Conservation (phyloP, 2,888 invertebrate species). For the Argyresthia albistria region DNA sequence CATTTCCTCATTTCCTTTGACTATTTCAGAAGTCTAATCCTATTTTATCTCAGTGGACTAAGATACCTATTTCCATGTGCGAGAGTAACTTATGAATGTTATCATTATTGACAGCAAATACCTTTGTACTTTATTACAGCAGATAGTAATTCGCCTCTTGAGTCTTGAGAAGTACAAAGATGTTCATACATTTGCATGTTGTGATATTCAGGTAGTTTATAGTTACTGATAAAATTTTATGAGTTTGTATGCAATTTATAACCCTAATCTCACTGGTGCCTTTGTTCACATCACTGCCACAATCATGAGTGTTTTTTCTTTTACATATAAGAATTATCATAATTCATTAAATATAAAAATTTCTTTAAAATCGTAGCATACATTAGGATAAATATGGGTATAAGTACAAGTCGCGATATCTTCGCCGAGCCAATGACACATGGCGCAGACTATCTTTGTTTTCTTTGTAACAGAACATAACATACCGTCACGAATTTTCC, state of each 20-base stretch:
- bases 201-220: neutral
- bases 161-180: constrained; percentile 3
- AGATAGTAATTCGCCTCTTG: constrained; percentile 6
- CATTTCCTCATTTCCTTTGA: too few relatives aligned
- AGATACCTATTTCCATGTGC: constrained; percentile 20
- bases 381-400: too few relatives aligned
- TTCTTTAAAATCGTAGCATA: too few relatives aligned
- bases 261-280: neutral
- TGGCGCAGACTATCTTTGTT: too few relatives aligned
- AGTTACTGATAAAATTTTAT: neutral
- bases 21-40: neutral
- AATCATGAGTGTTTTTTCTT: too few relatives aligned
- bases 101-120: constrained; percentile 28
- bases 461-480: too few relatives aligned
- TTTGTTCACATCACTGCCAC: too few relatives aligned
- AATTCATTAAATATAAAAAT: too few relatives aligned
- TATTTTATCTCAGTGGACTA: constrained; percentile 31
- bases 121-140: constrained; percentile 18
- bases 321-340: too few relatives aligned
- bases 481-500: too few relatives aligned
- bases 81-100: constrained; percentile 18
- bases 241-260: neutral
- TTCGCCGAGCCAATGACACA: too few relatives aligned
- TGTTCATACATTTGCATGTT: constrained; percentile 8
- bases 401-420: too few relatives aligned